Percentiles rank a stretch among this genome's conserved stretches.
Evolutionary conservation across 1,140 invertebrate species (phyloP).

Genomic region (Cardiocondyla obscurior): DNA sequence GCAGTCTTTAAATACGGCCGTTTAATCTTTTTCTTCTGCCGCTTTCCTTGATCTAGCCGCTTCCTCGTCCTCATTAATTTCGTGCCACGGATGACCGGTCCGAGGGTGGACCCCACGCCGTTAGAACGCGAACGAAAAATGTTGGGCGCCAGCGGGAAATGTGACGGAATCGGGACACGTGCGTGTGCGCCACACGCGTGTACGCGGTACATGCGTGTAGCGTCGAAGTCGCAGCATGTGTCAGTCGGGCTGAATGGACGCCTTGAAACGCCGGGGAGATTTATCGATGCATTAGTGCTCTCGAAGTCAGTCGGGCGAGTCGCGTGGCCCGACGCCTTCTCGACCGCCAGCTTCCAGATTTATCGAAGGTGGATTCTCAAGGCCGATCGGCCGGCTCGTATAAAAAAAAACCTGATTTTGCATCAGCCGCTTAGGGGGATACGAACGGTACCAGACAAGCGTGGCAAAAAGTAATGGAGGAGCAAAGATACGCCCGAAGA

Average conservation of each 20-base stretch:
- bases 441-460: background rate
- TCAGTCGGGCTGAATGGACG: conserved; percentile 41
- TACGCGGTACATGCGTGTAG: background rate
- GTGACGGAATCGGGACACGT: conserved; percentile 51
- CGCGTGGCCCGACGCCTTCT: conserved; percentile 20
- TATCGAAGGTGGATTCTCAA: conserved; percentile 26
- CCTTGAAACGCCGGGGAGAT: conserved; percentile 43
- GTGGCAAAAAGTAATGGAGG: background rate
- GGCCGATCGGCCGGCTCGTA: background rate
- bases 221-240: conserved; percentile 23
- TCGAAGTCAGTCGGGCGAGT: conserved; percentile 11
- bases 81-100: background rate
- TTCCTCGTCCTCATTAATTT: conserved; percentile 35
- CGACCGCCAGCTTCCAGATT: conserved; percentile 35
- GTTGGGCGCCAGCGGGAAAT: conserved; percentile 11
- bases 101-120: background rate
- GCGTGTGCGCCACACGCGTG: conserved; percentile 4
- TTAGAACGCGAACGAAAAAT: conserved; percentile 35
- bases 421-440: background rate
- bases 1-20: background rate
- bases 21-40: conserved; percentile 15
- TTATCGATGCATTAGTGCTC: conserved; percentile 70
- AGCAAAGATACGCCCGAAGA: background rate
- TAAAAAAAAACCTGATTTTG: background rate
- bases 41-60: conserved; percentile 32